Evolutionary conservation across 2,113 vertebrate species (phyloP), one percentile per base, ranked within the genome.

Genomic region (Phylloscopus whistleri): DNA sequence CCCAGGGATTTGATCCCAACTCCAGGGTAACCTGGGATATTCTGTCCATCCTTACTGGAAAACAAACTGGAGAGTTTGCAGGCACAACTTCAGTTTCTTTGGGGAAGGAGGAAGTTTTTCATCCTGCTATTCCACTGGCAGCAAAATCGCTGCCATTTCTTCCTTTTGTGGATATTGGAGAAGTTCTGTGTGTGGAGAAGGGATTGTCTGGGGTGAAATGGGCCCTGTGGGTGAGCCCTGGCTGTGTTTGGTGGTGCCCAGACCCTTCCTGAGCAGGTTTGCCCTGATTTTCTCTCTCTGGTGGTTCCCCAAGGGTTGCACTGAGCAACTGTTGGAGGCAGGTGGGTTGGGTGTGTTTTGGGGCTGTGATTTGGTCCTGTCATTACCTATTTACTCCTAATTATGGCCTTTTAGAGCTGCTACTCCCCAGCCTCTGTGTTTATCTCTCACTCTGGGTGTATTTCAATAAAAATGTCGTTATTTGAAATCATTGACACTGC

Each of bases 381-480:
- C 91, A 64, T 93, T 95, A 88, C 66, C 79, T 68, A 15, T 88
- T 96, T 81, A 77, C 75, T 74, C 87, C 74, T 81, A 24, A 46
- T 81, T 95, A 66, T 16, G 67, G 53, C 78, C 78, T 92, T 62
- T 82, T 91, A 26, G 56, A 81, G 83, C 37, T 73, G 85, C 70
- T 79, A n/a, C 52, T 86, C 69, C 68, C 55, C 52, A 67, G 77
- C 69, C 72, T 51, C 64, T 77, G 49, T 91, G 87, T 91, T 95
- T 95, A 88, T 97, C 95, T 97, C 43, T 22, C 70, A 49, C 59
- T 51, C 94, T 43, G 51, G 28, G 46, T 87, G 84, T 37, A 44
- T 95, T 95, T 93, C 91, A 93, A 55, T 96, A 78, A 88, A 96
- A 97, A 92, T 78, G 92, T 86, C 96, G 35, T 95, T 96, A 93